Conservation (phyloP, 2,888 invertebrate species). For the Allolobophora icterica region DNA sequence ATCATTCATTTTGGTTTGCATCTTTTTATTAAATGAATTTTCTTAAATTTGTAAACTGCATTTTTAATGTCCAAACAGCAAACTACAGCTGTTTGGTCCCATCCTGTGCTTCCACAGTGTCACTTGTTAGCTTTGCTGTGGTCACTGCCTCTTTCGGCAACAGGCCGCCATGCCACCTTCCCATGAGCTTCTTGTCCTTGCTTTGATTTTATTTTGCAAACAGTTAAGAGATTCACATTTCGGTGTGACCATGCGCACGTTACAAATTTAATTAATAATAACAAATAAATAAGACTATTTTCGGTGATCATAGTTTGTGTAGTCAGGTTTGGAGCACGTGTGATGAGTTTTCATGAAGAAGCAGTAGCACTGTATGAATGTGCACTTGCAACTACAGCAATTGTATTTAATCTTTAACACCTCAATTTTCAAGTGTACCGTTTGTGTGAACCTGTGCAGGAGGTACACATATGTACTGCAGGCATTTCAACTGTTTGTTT, state of each 20-base stretch:
- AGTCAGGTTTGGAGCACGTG: too few species aligned
- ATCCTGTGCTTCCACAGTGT: background rate
- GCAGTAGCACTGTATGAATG: too few species aligned
- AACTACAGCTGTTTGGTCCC: background rate
- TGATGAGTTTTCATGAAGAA: background rate
- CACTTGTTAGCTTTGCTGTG: background rate
- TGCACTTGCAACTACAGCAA: too few species aligned
- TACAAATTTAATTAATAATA: too few species aligned
- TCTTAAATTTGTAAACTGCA: background rate
- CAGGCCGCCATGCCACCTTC: background rate
- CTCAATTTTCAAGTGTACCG: too few species aligned
- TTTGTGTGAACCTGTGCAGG: background rate
- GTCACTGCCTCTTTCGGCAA: background rate
- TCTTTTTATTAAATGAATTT: background rate
- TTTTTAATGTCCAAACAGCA: background rate
- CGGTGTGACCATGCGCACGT: too few species aligned
- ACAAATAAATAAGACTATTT: too few species aligned
- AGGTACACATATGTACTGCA: conserved; percentile 55
- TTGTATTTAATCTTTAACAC: too few species aligned
- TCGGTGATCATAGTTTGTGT: too few species aligned
- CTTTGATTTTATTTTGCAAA: background rate
- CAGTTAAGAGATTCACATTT: background rate
- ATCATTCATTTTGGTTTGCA: too few species aligned
- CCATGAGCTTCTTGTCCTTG: background rate
- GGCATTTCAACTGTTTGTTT: conserved; percentile 64